Percentiles rank a stretch among this genome's conserved stretches.
phyloP scores from a whole-genome alignment of 2,888 invertebrate genomes.

The Toxonevra muliebris region DNA sequence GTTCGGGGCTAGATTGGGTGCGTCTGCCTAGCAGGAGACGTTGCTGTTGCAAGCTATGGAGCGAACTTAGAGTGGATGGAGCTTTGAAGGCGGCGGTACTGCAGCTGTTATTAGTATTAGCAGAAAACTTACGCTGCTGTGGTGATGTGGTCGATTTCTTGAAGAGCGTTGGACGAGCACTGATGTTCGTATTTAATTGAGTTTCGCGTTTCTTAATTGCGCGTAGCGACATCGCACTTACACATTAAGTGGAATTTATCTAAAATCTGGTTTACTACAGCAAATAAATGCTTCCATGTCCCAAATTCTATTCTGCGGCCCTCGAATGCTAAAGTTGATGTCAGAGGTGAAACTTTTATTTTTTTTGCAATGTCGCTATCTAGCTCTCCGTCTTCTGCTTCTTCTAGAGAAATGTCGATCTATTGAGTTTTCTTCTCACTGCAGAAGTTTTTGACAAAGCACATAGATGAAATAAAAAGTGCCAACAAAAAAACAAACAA shows the following conservation, averaged over 20 bases:
- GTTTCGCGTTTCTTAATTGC: constrained; percentile 62
- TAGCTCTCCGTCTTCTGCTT: too few species aligned
- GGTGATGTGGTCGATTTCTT: constrained; percentile 29
- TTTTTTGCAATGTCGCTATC: too few species aligned
- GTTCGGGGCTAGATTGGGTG: constrained; percentile 50
- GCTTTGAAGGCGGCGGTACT: constrained; percentile 34
- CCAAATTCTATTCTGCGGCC: too few species aligned
- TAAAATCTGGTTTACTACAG: too few species aligned
- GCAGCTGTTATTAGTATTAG: constrained; percentile 30
- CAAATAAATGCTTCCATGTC: too few species aligned
- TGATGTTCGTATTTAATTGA: constrained; percentile 39
- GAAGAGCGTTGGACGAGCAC: constrained; percentile 34
- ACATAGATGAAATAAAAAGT: background rate
- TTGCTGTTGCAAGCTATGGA: constrained; percentile 42
- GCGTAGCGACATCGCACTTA: constrained; percentile 61
- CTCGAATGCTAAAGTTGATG: too few species aligned
- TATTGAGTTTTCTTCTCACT: too few species aligned
- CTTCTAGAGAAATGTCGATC: too few species aligned
- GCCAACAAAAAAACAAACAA: too few species aligned
- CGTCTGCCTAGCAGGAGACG: constrained; percentile 48
- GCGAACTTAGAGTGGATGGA: constrained; percentile 24
- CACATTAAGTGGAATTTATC: too few species aligned
- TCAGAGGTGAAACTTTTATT: too few species aligned
- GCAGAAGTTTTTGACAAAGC: background rate
- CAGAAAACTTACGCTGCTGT: constrained; percentile 24